Percentiles rank a stretch among this genome's conserved stretches.
These are phyloP conservation scores for Cercopithecus mona DNA, from an alignment of 2,113 vertebrate species.

Conservation along the genomic window DNA sequence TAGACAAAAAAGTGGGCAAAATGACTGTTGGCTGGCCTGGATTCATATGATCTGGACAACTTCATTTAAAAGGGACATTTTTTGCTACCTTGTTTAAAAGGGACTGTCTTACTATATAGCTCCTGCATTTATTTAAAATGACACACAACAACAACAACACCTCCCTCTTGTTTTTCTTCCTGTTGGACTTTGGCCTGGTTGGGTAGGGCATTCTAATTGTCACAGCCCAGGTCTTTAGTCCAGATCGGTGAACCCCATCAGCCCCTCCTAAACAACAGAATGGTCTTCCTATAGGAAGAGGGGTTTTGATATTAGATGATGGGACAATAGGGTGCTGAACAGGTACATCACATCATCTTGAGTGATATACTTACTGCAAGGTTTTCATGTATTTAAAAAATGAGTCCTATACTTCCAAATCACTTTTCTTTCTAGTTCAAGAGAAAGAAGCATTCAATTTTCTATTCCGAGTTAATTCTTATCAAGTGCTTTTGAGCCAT, in stretches of 20 bases:
- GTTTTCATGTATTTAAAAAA: neutral
- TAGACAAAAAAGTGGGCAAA: neutral
- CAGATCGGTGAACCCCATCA: neutral
- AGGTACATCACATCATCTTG: neutral
- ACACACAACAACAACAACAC: neutral
- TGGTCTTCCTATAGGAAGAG: neutral
- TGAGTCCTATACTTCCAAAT: neutral
- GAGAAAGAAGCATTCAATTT: neutral
- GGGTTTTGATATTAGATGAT: neutral
- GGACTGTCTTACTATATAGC: neutral
- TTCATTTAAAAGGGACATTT: slow-evolving; percentile 13
- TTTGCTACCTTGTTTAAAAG: neutral
- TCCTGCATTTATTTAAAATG: neutral
- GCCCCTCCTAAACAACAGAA: neutral
- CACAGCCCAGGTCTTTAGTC: neutral
- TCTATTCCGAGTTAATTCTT: slow-evolving; percentile 21
- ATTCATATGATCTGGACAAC: neutral
- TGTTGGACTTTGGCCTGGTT: neutral
- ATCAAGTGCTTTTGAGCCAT: neutral
- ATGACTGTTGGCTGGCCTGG: neutral
- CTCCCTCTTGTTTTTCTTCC: neutral
- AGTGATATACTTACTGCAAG: neutral
- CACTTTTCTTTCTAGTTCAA: neutral
- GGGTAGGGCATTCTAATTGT: neutral
- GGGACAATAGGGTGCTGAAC: too few species aligned